phyloP scores from a whole-genome alignment of 1,140 invertebrate genomes.

The Drosophila watanabei region DNA sequence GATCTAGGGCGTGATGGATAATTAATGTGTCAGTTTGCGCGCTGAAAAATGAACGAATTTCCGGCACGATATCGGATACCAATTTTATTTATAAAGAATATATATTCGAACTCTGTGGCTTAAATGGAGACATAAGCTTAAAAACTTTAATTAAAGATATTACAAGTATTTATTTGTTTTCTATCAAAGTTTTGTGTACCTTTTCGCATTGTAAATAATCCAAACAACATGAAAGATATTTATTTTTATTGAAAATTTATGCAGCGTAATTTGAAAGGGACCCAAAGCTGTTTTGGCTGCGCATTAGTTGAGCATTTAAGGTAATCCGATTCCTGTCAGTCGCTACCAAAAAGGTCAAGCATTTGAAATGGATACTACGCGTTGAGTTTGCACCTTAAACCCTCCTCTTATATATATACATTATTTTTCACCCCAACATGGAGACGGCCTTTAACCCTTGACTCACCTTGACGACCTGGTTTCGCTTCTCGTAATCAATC shows the following conservation, averaged over 20 bases:
- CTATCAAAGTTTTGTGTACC: not conserved
- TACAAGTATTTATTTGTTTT: not conserved
- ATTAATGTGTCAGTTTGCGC: conserved; percentile 8
- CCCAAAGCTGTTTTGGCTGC: not conserved
- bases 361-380: conserved; percentile 59
- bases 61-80: not conserved
- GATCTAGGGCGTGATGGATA: conserved; percentile 5
- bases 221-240: not conserved
- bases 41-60: conserved; percentile 5
- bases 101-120: too few relatives aligned
- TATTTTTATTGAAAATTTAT: conserved; percentile 2
- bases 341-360: conserved; percentile 36
- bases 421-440: not conserved
- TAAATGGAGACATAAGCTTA: too few relatives aligned
- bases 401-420: not conserved
- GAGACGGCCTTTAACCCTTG: conserved; percentile 12
- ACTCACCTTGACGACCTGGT: conserved; percentile 80
- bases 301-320: conserved; percentile 10
- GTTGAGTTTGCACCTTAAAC: conserved; percentile 1
- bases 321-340: conserved; percentile 6
- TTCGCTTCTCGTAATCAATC: conserved; percentile 81
- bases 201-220: not conserved
- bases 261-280: conserved; percentile 2
- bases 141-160: not conserved
- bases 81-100: too few relatives aligned